Conservation (phyloP, 2,113 vertebrate genomes). For the Alectura lathami region DNA sequence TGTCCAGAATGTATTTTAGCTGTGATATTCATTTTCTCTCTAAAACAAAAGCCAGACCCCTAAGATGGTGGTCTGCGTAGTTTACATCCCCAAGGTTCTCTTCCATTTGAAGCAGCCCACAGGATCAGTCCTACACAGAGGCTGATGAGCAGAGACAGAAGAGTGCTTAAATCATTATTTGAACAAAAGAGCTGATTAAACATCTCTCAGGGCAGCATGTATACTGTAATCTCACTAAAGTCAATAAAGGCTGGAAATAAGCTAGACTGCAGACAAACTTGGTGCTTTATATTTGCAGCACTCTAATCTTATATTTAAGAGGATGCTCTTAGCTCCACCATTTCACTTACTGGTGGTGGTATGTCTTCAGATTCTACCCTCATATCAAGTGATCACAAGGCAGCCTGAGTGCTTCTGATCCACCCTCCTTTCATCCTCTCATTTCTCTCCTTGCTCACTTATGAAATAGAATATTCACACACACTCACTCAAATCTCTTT, state of each 20-base stretch:
- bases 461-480: neutral
- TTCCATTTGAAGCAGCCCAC: neutral
- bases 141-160: neutral
- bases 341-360: neutral
- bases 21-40: neutral
- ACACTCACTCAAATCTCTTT: fast-evolving
- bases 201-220: neutral
- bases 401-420: neutral
- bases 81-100: neutral
- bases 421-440: neutral
- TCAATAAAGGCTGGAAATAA: neutral
- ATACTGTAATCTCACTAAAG: neutral
- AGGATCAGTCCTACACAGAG: neutral
- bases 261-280: neutral
- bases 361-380: neutral
- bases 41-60: neutral
- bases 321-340: neutral
- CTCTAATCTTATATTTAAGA: neutral
- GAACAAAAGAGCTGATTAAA: neutral
- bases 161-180: neutral
- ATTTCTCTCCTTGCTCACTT: neutral
- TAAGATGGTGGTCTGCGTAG: neutral
- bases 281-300: neutral
- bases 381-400: neutral
- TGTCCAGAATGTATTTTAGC: neutral